Percentiles rank a stretch among this genome's conserved stretches.
These are phyloP conservation scores for Apantesis nais DNA, from an alignment of 2,888 invertebrate genomes.

Conservation along the genomic window DNA sequence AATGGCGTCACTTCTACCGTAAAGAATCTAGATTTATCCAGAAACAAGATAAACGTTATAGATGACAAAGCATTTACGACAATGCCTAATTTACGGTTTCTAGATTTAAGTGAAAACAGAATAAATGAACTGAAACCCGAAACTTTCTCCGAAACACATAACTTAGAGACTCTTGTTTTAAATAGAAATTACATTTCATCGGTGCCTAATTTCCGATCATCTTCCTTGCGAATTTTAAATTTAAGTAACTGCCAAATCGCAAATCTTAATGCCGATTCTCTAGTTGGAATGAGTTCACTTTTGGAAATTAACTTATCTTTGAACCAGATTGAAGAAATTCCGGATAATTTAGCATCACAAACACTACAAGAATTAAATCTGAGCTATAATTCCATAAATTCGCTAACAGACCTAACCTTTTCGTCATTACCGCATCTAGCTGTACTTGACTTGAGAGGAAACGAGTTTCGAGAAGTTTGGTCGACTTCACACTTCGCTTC, in stretches of 20 bases:
- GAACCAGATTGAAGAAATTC: slow-evolving; percentile 87
- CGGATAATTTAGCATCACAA: slow-evolving; percentile 84
- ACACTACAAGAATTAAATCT: slow-evolving; percentile 87
- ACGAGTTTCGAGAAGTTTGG: slow-evolving; percentile 88
- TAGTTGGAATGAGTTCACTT: slow-evolving; percentile 85
- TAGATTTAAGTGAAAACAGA: slow-evolving; percentile 90
- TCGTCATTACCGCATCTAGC: slow-evolving; percentile 87
- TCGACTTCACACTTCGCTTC: slow-evolving; percentile 86
- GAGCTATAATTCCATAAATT: slow-evolving; percentile 85
- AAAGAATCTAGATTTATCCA: slow-evolving; percentile 87
- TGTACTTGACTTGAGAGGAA: slow-evolving; percentile 89
- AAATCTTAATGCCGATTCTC: slow-evolving; percentile 76
- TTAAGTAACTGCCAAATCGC: slow-evolving; percentile 88
- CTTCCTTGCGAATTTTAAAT: slow-evolving; percentile 84
- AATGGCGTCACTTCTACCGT: slow-evolving; percentile 68
- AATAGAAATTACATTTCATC: slow-evolving; percentile 88
- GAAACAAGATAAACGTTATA: slow-evolving; percentile 87
- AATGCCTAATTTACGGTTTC: slow-evolving; percentile 80
- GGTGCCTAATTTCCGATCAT: slow-evolving; percentile 84
- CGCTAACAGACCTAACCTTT: slow-evolving; percentile 87
- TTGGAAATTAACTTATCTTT: slow-evolving; percentile 87
- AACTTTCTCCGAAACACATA: slow-evolving; percentile 84
- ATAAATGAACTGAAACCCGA: slow-evolving; percentile 84
- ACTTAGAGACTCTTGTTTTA: slow-evolving; percentile 86
- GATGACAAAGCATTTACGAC: slow-evolving; percentile 86